phyloP scores from a whole-genome alignment of 2,797 vertebrate species.

The Epinephelus coioides region DNA sequence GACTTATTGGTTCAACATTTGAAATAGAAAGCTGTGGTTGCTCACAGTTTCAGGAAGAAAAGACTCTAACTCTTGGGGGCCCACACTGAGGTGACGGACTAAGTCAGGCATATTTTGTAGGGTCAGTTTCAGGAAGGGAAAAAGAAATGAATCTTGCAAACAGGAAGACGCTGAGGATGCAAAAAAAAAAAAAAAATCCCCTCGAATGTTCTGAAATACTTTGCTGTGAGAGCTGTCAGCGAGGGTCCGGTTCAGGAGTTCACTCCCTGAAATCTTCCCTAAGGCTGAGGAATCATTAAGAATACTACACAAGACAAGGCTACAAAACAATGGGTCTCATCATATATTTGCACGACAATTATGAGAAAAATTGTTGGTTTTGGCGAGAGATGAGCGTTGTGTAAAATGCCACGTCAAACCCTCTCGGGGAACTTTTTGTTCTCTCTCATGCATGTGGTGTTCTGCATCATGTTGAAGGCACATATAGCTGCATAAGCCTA shows the following conservation, averaged over 20 bases:
- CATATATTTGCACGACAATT: slow-evolving; percentile 40
- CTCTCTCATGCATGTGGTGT: slow-evolving; percentile 39
- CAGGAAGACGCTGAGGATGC: slow-evolving; percentile 77
- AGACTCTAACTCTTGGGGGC: slow-evolving; percentile 45
- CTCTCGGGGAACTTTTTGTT: slow-evolving; percentile 40
- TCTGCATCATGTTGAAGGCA: slow-evolving; percentile 42
- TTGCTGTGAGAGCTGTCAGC: slow-evolving; percentile 60
- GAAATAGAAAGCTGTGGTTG: slow-evolving; percentile 85
- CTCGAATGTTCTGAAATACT: slow-evolving; percentile 52
- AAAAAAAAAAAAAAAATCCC: slow-evolving; percentile 36
- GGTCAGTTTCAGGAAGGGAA: slow-evolving; percentile 76
- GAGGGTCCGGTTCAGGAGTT: slow-evolving; percentile 75
- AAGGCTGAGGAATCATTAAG: slow-evolving; percentile 53
- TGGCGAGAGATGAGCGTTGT: slow-evolving; percentile 34
- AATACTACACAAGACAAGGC: slow-evolving; percentile 40
- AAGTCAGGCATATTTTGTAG: slow-evolving; percentile 57
- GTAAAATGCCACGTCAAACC: slow-evolving; percentile 46
- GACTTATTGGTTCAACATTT: slow-evolving; percentile 80
- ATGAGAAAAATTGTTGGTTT: slow-evolving; percentile 65
- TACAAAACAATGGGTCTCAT: slow-evolving; percentile 58
- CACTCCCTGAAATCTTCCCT: slow-evolving; percentile 65
- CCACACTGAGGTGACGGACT: slow-evolving; percentile 40
- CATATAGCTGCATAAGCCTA: slow-evolving; percentile 38
- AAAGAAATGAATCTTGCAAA: slow-evolving; percentile 79
- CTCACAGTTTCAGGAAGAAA: slow-evolving; percentile 51